Evolutionary conservation across 1,140 invertebrate genomes (phyloP).

Genomic region (Penaeus japonicus): DNA sequence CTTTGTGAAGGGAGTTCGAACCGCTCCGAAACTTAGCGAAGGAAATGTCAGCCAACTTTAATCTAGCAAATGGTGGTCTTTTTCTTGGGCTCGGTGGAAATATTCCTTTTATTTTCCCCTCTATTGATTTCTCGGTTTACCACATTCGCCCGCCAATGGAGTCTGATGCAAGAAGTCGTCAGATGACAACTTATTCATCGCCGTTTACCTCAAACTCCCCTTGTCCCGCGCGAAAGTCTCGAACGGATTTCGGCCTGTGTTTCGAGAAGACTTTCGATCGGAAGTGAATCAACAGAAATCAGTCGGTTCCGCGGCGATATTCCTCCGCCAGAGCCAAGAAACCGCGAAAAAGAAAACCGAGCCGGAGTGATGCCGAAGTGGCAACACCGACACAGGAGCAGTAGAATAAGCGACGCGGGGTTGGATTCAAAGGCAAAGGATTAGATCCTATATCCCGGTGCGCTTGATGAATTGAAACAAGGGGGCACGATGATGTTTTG

Average conservation of each 20-base stretch:
- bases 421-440: conserved; percentile 54
- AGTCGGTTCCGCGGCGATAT: no score
- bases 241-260: no score
- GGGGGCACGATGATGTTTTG: conserved; percentile 44
- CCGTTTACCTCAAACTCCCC: not conserved
- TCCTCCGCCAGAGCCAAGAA: no score
- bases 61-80: conserved; percentile 56
- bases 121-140: conserved; percentile 55
- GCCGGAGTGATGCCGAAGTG: not conserved
- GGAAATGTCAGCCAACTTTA: conserved; percentile 55
- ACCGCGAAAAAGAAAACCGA: no score
- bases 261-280: no score
- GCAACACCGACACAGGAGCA: conserved; percentile 43
- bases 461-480: conserved; percentile 52
- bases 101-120: conserved; percentile 55
- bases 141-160: conserved; percentile 39
- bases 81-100: conserved; percentile 46
- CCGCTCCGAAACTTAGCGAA: not conserved
- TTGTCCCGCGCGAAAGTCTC: no score
- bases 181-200: not conserved
- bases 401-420: conserved; percentile 53
- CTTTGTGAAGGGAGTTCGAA: not conserved
- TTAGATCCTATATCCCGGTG: conserved; percentile 52
- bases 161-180: not conserved
- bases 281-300: no score